Evolutionary conservation across 2,113 vertebrate species (phyloP), one percentile per base, ranked within the genome.

Genomic region (Trematomus loennbergii): DNA sequence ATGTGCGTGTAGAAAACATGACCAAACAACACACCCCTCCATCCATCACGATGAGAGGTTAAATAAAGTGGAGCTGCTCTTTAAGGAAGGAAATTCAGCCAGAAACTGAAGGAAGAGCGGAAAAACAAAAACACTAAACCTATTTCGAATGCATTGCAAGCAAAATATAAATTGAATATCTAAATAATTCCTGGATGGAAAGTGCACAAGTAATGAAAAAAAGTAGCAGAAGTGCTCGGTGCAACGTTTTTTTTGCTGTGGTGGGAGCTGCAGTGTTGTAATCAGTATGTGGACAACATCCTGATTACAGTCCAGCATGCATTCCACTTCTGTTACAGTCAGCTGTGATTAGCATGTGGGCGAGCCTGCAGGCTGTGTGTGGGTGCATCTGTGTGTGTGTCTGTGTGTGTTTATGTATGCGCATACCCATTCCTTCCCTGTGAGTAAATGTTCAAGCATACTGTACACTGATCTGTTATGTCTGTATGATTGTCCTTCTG

Each of bases 11-110:
- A 18, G 53, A 40, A 40, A 40, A 90, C 88, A 85, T 88, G 89
- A 91, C 86, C 87, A 82, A 88, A 91, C 85, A 87, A 65, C 82
- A 70, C 84, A 87, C 79, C 73, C 76, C 70, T 79, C 68, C 71
- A 89, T 88, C 86, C 60, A 85, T 89, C 89, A 88, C 2, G n/a
- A 66, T 46, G 36, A 80, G 67, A 75, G 69, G 72, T 64, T 70
- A 86, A 87, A 87, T 82, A 67, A 86, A 85, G 79, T 65, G 52
- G 33, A 83, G 73, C 58, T 53, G 71, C 52, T 78, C 72, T 86
- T 75, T 49, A 79, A 69, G 65, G 62, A 66, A 72, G 8, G 5
- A 72, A 85, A 54, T 67, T 69, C 48, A 59, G n/a, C 6, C 9
- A 20, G 57, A 52, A 72, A 69, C 15, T 4, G 10, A 10, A 11